Conservation (phyloP, 2,888 invertebrate genomes). For the Athalia cordata region DNA sequence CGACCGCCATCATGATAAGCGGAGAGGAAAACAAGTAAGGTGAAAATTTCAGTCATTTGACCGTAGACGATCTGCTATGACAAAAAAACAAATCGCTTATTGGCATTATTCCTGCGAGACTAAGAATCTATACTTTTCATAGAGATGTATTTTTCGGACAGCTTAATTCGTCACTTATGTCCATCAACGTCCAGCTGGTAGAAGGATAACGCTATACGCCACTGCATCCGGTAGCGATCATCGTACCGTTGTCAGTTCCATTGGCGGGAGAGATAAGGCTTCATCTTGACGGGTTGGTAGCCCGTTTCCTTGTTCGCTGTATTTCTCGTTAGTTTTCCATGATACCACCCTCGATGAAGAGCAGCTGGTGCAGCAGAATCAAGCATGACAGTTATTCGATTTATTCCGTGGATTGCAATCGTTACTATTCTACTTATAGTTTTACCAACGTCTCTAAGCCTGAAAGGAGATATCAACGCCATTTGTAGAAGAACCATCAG, state of each 20-base stretch:
- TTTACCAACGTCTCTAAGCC: not conserved
- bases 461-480: slow-evolving; percentile 11
- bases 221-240: not conserved
- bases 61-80: too few species aligned
- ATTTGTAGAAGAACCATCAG: slow-evolving; percentile 24
- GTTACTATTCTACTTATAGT: not conserved
- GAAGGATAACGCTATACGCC: not conserved
- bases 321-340: not conserved
- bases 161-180: too few species aligned
- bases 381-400: slow-evolving; percentile 1
- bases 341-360: not conserved
- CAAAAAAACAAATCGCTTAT: too few species aligned
- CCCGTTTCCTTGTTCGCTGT: slow-evolving; percentile 1
- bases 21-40: too few species aligned
- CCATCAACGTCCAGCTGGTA: not conserved
- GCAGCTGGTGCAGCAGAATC: not conserved
- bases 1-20: too few species aligned
- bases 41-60: too few species aligned
- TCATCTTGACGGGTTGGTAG: not conserved
- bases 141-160: too few species aligned
- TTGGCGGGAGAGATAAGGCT: slow-evolving; percentile 28
- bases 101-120: too few species aligned
- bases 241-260: not conserved
- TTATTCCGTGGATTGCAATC: not conserved
- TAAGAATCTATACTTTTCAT: too few species aligned